Conservation (phyloP, 2,113 vertebrate genomes). For the Elachura formosa region DNA sequence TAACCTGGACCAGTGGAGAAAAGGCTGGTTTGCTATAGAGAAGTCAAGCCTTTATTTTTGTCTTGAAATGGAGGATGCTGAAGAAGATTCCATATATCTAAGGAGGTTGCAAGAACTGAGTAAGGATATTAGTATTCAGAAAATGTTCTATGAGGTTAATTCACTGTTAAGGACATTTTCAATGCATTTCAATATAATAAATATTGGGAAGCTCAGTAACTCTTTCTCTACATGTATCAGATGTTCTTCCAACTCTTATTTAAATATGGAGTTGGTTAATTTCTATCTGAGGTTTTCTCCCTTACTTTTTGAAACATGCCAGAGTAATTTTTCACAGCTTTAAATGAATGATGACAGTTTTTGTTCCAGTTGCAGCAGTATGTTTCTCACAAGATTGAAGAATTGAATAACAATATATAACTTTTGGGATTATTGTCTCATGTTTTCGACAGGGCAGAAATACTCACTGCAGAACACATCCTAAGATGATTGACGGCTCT, state of each 20-base stretch:
- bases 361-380: not conserved
- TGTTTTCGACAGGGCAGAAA: conserved; percentile 31
- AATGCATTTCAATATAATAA: not conserved
- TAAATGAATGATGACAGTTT: conserved; percentile 24
- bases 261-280: not conserved
- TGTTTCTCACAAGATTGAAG: not conserved
- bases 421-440: conserved; percentile 17
- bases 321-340: not conserved
- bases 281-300: not conserved
- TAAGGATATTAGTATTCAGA: conserved; percentile 65
- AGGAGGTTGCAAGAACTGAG: conserved; percentile 92
- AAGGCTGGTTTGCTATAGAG: conserved; percentile 89
- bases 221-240: not conserved
- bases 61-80: conserved; percentile 70
- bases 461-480: not conserved
- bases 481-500: not conserved
- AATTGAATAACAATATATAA: conserved; percentile 10
- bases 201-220: not conserved
- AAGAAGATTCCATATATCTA: conserved; percentile 82
- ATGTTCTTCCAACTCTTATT: not conserved
- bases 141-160: not conserved
- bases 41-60: conserved; percentile 83
- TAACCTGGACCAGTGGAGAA: conserved; percentile 87
- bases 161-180: not conserved
- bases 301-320: not conserved